These are phyloP conservation scores for Drosophila truncata DNA, from an alignment of 1,140 invertebrate species.

Conservation along the genomic window DNA sequence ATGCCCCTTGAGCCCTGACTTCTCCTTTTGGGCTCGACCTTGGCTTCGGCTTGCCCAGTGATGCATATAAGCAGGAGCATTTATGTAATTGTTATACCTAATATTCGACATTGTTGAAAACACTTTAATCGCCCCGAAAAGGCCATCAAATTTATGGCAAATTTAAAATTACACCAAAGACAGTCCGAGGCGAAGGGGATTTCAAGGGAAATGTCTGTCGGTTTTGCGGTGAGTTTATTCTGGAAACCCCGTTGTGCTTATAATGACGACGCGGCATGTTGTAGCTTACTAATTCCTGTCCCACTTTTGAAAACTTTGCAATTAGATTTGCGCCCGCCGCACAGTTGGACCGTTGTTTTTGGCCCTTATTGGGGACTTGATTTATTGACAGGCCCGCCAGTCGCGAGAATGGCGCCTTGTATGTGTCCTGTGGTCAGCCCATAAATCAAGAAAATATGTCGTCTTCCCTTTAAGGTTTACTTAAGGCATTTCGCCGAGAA, in stretches of 20 bases:
- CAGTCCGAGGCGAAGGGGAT: conserved; percentile 4
- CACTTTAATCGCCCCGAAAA: conserved; percentile 73
- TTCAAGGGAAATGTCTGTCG: conserved; percentile 10
- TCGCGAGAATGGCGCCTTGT: conserved; percentile 34
- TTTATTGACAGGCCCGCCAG: conserved; percentile 62
- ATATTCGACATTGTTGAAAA: conserved; percentile 61
- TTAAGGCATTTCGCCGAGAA: not conserved
- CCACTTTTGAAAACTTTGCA: conserved; percentile 76
- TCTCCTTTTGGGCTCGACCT: conserved; percentile 20
- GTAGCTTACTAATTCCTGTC: conserved; percentile 50
- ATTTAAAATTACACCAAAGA: conserved; percentile 72
- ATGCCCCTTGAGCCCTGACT: conserved; percentile 45
- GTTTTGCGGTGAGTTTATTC: conserved; percentile 16
- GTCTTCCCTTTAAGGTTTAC: conserved; percentile 33
- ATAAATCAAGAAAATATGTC: conserved; percentile 74
- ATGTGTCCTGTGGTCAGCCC: conserved; percentile 42
- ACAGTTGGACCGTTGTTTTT: conserved; percentile 39
- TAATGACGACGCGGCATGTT: conserved; percentile 62
- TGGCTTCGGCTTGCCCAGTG: conserved; percentile 54
- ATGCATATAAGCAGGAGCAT: conserved; percentile 68
- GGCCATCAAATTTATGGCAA: conserved; percentile 71
- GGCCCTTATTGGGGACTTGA: conserved; percentile 47
- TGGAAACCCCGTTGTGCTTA: conserved; percentile 44
- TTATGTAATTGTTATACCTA: conserved; percentile 82
- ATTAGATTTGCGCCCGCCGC: conserved; percentile 67